Percentiles rank a stretch among this genome's conserved stretches.
These are phyloP conservation scores for Siderastrea radians DNA, from an alignment of 92 coral and sea anemone species.

Conservation along the genomic window DNA sequence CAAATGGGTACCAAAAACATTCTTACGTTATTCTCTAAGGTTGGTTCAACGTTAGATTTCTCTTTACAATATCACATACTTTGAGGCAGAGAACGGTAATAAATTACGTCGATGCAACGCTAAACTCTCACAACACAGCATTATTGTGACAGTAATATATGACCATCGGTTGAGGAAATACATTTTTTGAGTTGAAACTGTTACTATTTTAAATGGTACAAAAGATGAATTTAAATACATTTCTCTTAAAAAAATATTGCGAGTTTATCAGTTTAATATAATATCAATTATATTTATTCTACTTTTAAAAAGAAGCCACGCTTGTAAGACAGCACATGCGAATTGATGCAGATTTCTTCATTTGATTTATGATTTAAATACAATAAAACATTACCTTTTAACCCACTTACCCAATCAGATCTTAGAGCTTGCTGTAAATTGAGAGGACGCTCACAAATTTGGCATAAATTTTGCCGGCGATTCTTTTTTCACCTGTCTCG, in stretches of 20 bases:
- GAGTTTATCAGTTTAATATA: background rate
- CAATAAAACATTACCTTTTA: slow-evolving; percentile 19
- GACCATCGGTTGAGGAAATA: background rate
- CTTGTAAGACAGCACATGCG: slow-evolving; percentile 13
- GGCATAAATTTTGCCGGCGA: slow-evolving; percentile 37
- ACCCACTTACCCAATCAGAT: slow-evolving; percentile 29
- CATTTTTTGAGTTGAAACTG: background rate
- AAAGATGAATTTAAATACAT: background rate
- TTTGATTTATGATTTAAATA: slow-evolving; percentile 20
- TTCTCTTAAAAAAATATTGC: background rate
- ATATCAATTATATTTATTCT: background rate
- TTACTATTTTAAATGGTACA: background rate
- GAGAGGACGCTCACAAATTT: slow-evolving; percentile 31
- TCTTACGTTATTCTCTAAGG: background rate
- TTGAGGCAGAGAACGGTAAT: background rate
- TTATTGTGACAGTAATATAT: background rate
- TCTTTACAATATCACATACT: background rate
- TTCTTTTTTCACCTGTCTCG: slow-evolving; percentile 33
- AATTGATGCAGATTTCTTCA: slow-evolving; percentile 11
- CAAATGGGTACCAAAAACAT: background rate
- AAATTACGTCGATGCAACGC: background rate
- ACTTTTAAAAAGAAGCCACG: background rate
- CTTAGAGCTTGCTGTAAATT: slow-evolving; percentile 13
- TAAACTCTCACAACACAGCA: background rate
- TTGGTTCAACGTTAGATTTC: background rate